phyloP scores from a whole-genome alignment of 2,888 invertebrate genomes.

The Brachynemurus nebulosus region DNA sequence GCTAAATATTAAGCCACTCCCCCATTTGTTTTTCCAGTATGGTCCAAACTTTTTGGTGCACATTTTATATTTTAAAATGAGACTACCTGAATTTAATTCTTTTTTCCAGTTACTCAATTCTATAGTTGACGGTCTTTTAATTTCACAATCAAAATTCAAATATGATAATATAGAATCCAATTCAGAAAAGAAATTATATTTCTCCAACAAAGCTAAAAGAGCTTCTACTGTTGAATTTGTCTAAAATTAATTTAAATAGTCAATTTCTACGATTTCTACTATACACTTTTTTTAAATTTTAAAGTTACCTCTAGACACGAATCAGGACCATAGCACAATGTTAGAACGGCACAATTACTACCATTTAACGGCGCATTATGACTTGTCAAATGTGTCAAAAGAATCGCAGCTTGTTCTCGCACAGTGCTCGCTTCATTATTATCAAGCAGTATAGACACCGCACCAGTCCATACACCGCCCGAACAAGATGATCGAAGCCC shows the following conservation, averaged over 20 bases:
- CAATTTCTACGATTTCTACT: too few species aligned
- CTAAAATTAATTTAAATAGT: not conserved
- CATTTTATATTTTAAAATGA: too few species aligned
- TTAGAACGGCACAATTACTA: conserved; percentile 2
- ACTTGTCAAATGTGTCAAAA: conserved; percentile 33
- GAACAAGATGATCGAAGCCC: conserved; percentile 12
- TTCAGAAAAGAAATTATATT: conserved; percentile 23
- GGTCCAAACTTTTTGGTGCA: too few species aligned
- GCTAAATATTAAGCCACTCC: too few species aligned
- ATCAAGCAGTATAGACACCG: conserved; percentile 29
- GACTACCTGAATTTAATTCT: conserved; percentile 1
- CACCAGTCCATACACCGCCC: conserved; percentile 27
- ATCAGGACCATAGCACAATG: conserved; percentile 14
- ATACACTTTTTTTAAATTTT: not conserved
- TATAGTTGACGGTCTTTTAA: not conserved
- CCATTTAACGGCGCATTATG: conserved; percentile 17
- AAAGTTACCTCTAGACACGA: conserved; percentile 16
- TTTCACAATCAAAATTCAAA: conserved; percentile 8
- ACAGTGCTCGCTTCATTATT: conserved; percentile 38
- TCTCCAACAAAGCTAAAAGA: conserved; percentile 21
- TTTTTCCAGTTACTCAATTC: conserved; percentile 20
- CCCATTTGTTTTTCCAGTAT: too few species aligned
- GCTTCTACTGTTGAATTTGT: conserved; percentile 6
- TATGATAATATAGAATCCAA: conserved; percentile 7
- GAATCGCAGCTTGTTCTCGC: conserved; percentile 38